A percentile compares a stretch with the other conserved stretches of the same genome.
phyloP scores from a whole-genome alignment of 2,797 vertebrate species.

The Coregonus suidteri region DNA sequence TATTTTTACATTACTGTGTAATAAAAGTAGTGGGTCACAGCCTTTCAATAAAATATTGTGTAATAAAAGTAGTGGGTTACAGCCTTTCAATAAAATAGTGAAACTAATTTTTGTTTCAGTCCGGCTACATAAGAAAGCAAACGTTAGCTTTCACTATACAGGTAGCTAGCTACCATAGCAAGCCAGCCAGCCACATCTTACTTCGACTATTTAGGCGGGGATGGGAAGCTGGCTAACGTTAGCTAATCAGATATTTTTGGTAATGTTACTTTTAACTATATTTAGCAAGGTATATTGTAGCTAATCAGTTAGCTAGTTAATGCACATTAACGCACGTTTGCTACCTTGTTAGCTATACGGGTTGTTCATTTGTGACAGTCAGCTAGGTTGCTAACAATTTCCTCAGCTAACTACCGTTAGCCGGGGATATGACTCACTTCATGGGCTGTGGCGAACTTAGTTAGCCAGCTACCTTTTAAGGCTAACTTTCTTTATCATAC shows the following conservation, averaged over 20 bases:
- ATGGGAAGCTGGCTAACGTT: not conserved
- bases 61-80: not conserved
- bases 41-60: not conserved
- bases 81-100: too few species aligned
- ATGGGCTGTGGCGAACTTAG: not conserved
- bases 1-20: not conserved
- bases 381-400: not conserved
- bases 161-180: constrained; percentile 7
- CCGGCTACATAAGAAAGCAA: constrained; percentile 34
- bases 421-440: not conserved
- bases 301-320: constrained; percentile 41
- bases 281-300: constrained; percentile 56
- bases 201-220: constrained; percentile 39
- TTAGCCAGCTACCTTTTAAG: not conserved
- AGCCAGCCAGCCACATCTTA: constrained; percentile 14
- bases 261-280: not conserved
- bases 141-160: not conserved
- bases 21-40: not conserved
- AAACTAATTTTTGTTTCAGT: constrained; percentile 19
- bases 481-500: not conserved
- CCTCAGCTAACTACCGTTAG: not conserved
- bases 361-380: not conserved
- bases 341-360: not conserved
- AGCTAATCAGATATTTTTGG: constrained; percentile 14
- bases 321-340: not conserved